These are phyloP conservation scores for Ophioderma brevispina DNA, from an alignment of 35 echinoderm and acorn worm species.

Conservation along the genomic window DNA sequence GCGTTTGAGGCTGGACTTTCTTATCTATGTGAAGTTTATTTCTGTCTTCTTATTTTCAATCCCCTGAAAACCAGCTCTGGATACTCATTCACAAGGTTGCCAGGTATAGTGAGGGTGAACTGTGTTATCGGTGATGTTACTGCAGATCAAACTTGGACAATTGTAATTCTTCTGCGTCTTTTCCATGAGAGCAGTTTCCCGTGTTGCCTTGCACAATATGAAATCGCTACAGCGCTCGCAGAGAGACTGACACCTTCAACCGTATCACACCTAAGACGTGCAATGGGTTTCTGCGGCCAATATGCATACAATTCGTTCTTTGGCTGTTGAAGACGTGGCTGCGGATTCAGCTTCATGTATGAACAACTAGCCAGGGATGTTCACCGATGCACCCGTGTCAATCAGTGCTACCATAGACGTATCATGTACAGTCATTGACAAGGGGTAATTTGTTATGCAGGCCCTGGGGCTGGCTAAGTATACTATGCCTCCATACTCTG, in stretches of 20 bases:
- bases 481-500: too few relatives aligned
- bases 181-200: constrained; percentile 60
- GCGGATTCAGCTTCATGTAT: too few relatives aligned
- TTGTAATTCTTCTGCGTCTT: constrained; percentile 35
- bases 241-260: too few relatives aligned
- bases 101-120: constrained; percentile 27
- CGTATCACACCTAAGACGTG: background rate
- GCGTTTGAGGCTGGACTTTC: constrained; percentile 36
- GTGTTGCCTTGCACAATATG: too few relatives aligned
- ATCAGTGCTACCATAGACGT: too few relatives aligned
- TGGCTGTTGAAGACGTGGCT: background rate
- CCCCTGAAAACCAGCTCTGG: background rate
- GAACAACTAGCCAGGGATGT: too few relatives aligned
- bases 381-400: too few relatives aligned
- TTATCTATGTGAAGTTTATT: constrained; percentile 55
- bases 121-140: background rate
- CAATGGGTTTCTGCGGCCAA: constrained; percentile 7
- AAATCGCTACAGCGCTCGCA: too few relatives aligned
- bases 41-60: constrained; percentile 47
- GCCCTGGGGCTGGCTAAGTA: too few relatives aligned
- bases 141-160: background rate
- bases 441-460: too few relatives aligned
- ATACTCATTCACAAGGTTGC: background rate
- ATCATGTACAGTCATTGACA: too few relatives aligned
- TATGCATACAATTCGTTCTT: background rate